Evolutionary conservation across 1,140 invertebrate species (phyloP).

Genomic region (Pararge aegeria): DNA sequence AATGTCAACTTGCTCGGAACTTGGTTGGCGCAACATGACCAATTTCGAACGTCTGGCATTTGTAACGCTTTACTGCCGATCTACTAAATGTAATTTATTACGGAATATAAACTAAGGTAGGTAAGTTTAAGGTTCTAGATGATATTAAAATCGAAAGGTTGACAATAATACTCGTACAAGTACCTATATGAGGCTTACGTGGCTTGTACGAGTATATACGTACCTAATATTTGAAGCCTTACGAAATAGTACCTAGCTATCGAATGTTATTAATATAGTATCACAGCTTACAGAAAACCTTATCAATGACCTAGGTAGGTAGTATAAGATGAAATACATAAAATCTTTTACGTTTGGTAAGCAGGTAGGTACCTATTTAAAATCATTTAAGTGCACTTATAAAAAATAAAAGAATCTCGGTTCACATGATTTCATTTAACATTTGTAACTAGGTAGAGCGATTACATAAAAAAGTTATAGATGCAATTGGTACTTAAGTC

Average conservation of each 20-base stretch:
- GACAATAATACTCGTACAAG: too few species aligned
- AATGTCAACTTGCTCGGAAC: slow-evolving; percentile 5
- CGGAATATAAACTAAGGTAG: slow-evolving; percentile 11
- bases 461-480: not conserved
- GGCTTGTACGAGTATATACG: not conserved
- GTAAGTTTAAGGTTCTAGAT: too few species aligned
- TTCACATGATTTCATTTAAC: not conserved
- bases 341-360: not conserved
- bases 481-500: slow-evolving; percentile 3
- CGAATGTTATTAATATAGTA: not conserved
- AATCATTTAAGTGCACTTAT: too few species aligned
- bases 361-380: too few species aligned
- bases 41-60: slow-evolving; percentile 22
- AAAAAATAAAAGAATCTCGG: not conserved
- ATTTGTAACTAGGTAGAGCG: not conserved
- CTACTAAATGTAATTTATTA: slow-evolving; percentile 22
- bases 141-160: too few species aligned
- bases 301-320: too few species aligned
- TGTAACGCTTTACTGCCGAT: slow-evolving; percentile 18
- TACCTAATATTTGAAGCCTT: not conserved
- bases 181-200: too few species aligned
- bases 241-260: too few species aligned
- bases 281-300: too few species aligned
- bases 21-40: slow-evolving; percentile 17
- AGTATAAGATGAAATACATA: too few species aligned